Base-by-base conservation (phyloP, 2,797 vertebrate genomes). In the Naso thynnoides region DNA sequence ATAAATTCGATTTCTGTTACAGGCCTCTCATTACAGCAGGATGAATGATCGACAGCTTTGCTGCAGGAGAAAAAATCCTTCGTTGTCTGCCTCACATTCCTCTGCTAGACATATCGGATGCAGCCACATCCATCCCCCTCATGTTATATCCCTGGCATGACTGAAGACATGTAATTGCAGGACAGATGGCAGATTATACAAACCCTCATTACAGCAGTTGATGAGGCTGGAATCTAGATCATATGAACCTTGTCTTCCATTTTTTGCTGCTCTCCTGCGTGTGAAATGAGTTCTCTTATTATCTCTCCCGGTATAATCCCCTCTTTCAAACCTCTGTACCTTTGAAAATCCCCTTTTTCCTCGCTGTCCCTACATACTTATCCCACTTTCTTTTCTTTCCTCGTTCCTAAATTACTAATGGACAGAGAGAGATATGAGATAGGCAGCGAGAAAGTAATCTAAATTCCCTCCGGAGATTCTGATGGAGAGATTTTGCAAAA, bases 101-200 rank as follows among this genome's bases (percentile, higher is more conserved):
- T 50, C 55, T 23, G 29, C 44, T 27, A 31, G 15, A 56, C 27
- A 3, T 66, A 23, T 70, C 47, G 36, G 10, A 58, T 62, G 38
- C 68, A 73, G 52, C 59, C 67, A 60, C 69, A 68, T 76, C 58
- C 47, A 62, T 53, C 69, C 71, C 62, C 73, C 61, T 75, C 70
- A 69, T 63, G 70, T 78, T 76, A 73, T 54, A 83, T 74, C 53
- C 66, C 61, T 73, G 61, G 73, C 77, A 81, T 71, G 71, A 84
- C 65, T 65, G 78, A 74, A 73, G 42, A 86, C 58, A 79, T 81
- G 81, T 84, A 86, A 83, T 83, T 80, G 64, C 68, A 44, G 78
- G 87, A 86, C 89, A 91, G 90, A 90, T 90, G 89, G 89, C 79
- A 79, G 83, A 88, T 89, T 86, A 89, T 85, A 83, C 84, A 86